phyloP scores from a whole-genome alignment of 2,797 vertebrate genomes.

The Acipenser oxyrinchus region DNA sequence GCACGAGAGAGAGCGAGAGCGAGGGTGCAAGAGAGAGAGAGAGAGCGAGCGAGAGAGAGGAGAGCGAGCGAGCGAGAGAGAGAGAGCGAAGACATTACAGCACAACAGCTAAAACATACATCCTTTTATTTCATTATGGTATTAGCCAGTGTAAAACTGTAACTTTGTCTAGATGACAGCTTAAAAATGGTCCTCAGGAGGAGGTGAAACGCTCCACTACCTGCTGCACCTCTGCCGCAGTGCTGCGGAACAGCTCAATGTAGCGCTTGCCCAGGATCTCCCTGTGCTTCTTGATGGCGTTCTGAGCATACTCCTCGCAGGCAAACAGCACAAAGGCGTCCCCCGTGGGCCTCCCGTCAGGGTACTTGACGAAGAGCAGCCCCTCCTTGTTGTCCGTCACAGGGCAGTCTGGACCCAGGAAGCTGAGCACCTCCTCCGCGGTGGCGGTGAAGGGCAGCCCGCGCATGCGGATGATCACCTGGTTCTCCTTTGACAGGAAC shows the following conservation, averaged over 20 bases:
- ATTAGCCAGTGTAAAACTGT: too few species aligned
- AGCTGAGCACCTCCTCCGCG: slow-evolving; percentile 76
- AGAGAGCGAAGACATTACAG: too few species aligned
- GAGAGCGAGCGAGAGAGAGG: too few species aligned
- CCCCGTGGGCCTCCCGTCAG: slow-evolving; percentile 87
- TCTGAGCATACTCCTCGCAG: slow-evolving; percentile 91
- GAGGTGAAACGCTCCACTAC: slow-evolving; percentile 37
- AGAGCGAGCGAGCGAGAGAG: too few species aligned
- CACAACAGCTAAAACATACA: too few species aligned
- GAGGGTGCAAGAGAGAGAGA: background rate
- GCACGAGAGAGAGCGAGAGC: slow-evolving; percentile 12
- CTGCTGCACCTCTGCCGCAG: slow-evolving; percentile 92
- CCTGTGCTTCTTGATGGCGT: slow-evolving; percentile 90
- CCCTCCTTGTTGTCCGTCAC: slow-evolving; percentile 82
- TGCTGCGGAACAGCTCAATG: slow-evolving; percentile 93
- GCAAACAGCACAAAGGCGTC: slow-evolving; percentile 94
- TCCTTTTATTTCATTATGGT: too few species aligned
- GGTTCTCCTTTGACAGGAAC: slow-evolving; percentile 92
- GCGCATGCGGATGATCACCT: slow-evolving; percentile 89
- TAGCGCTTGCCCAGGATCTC: slow-evolving; percentile 94
- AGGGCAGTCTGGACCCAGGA: slow-evolving; percentile 81
- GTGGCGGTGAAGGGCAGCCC: slow-evolving; percentile 86
- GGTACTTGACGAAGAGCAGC: slow-evolving; percentile 92
- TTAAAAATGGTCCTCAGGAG: too few species aligned
- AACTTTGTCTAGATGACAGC: too few species aligned